Percentiles rank a stretch among this genome's conserved stretches.
Conservation (phyloP, 2,113 vertebrate genomes). For the Lepus americanus region DNA sequence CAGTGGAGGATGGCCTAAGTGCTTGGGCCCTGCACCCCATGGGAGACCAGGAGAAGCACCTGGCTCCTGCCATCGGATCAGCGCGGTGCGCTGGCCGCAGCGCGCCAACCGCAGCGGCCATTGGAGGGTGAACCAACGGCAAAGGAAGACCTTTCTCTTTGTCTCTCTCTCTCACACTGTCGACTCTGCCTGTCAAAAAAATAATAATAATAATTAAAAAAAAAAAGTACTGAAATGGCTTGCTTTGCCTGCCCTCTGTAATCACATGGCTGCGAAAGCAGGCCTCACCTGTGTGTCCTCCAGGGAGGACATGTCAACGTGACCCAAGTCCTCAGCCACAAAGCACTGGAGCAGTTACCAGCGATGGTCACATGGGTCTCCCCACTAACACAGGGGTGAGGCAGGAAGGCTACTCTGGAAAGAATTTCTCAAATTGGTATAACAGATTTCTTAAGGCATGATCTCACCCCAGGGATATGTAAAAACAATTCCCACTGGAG, state of each 20-base stretch:
- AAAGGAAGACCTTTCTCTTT: too few relatives aligned
- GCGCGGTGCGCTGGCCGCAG: too few relatives aligned
- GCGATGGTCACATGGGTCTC: neutral
- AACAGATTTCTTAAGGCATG: neutral
- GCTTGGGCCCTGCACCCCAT: too few relatives aligned
- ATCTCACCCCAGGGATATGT: neutral
- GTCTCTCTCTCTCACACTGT: too few relatives aligned
- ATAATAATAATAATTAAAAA: conserved; percentile 14
- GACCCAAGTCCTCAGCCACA: neutral
- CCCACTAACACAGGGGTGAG: neutral
- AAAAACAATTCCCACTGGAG: conserved; percentile 37
- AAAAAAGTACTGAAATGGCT: conserved; percentile 52
- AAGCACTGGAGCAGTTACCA: neutral
- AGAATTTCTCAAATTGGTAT: conserved; percentile 53
- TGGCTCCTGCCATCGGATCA: too few relatives aligned
- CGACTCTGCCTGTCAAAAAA: too few relatives aligned
- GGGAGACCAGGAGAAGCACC: too few relatives aligned
- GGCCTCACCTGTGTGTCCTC: neutral
- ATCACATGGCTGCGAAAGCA: neutral
- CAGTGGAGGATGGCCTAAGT: too few relatives aligned
- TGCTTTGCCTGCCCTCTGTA: neutral
- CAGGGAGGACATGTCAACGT: neutral
- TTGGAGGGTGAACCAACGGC: too few relatives aligned
- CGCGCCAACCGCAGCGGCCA: too few relatives aligned
- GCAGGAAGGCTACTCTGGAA: neutral